Percentiles rank a stretch among this genome's conserved stretches.
These are phyloP conservation scores for Sesia bembeciformis DNA, from an alignment of 2,888 invertebrate genomes.

Conservation along the genomic window DNA sequence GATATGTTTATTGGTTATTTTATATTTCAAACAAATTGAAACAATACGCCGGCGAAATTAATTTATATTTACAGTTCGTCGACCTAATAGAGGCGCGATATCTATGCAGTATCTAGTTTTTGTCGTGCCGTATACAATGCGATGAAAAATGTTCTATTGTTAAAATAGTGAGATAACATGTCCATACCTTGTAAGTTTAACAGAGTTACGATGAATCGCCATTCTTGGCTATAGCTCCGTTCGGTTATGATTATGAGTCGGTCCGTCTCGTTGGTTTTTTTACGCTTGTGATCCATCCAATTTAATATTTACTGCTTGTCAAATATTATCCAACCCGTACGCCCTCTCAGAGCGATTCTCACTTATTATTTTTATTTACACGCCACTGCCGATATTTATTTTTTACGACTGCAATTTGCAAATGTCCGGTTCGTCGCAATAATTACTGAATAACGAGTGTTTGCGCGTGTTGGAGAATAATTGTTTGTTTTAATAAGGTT, in stretches of 20 bases:
- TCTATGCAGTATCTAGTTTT: conserved; percentile 46
- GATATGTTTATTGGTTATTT: neutral
- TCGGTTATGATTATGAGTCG: conserved; percentile 37
- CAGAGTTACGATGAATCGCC: conserved; percentile 50
- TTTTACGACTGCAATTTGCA: conserved; percentile 43
- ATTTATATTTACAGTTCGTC: conserved; percentile 45
- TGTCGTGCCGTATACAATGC: conserved; percentile 34
- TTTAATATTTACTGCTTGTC: conserved; percentile 61
- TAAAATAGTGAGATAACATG: conserved; percentile 46
- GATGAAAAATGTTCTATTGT: conserved; percentile 56
- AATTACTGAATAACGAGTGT: conserved; percentile 14
- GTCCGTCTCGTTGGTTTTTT: conserved; percentile 35
- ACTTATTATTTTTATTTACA: conserved; percentile 48
- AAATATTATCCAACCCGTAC: conserved; percentile 49
- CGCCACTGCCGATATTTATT: conserved; percentile 36
- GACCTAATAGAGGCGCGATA: conserved; percentile 28
- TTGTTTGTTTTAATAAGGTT: too few species aligned
- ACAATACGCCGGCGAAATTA: conserved; percentile 51
- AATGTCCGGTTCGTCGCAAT: conserved; percentile 26
- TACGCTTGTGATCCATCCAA: conserved; percentile 38
- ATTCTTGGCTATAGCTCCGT: conserved; percentile 23
- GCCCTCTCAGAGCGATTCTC: conserved; percentile 32
- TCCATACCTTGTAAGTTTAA: conserved; percentile 47
- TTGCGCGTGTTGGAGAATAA: neutral
- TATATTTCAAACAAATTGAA: conserved; percentile 52